phyloP scores from a whole-genome alignment of 1,140 invertebrate genomes.

The Triops cancriformis region DNA sequence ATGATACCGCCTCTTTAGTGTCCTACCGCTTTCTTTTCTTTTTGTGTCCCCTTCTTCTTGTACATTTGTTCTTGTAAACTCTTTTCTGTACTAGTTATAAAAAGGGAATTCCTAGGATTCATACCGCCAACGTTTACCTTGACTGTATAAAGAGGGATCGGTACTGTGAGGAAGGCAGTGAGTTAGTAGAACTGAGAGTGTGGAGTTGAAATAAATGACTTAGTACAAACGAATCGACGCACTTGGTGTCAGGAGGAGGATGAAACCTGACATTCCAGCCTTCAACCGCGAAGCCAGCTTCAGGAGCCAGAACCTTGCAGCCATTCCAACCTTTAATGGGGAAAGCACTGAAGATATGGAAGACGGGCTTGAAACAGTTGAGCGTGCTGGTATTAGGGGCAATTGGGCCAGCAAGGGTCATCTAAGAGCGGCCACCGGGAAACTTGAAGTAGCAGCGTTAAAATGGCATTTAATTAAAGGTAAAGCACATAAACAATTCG shows the following conservation, averaged over 20 bases:
- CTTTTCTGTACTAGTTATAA: too few relatives aligned
- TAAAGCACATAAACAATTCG: background rate
- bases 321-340: constrained; percentile 15
- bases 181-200: background rate
- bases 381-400: background rate
- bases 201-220: background rate
- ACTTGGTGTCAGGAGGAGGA: background rate
- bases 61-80: too few relatives aligned
- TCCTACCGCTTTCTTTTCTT: too few relatives aligned
- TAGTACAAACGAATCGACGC: background rate
- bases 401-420: background rate
- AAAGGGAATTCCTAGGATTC: too few relatives aligned
- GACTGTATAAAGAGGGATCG: background rate
- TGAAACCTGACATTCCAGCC: background rate
- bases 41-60: too few relatives aligned
- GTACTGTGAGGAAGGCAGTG: background rate
- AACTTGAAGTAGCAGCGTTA: constrained; percentile 19
- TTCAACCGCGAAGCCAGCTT: background rate
- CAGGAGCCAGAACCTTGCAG: background rate
- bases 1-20: too few relatives aligned
- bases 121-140: too few relatives aligned
- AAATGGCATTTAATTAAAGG: constrained; percentile 2
- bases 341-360: background rate
- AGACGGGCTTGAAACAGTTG: constrained; percentile 4
- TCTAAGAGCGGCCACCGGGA: constrained; percentile 13